These are phyloP conservation scores for Orthosia gothica DNA, from an alignment of 2,888 invertebrate species.

Conservation along the genomic window DNA sequence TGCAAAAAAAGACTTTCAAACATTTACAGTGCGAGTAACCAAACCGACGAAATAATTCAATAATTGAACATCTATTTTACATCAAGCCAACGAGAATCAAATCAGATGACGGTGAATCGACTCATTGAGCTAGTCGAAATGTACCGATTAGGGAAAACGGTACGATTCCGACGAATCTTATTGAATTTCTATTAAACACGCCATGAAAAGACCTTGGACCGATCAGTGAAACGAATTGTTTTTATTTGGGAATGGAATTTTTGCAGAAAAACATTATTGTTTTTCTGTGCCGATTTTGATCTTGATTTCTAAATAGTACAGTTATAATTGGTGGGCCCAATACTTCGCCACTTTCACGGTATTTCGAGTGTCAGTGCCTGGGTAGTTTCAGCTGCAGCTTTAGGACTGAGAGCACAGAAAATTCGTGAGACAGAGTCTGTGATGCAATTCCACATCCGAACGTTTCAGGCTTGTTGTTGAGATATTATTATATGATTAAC, in stretches of 20 bases:
- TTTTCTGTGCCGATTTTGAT: neutral
- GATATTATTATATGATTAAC: too few species aligned
- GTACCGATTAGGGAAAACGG: slow-evolving; percentile 65
- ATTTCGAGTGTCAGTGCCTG: too few species aligned
- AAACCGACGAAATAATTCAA: slow-evolving; percentile 25
- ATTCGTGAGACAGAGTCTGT: too few species aligned
- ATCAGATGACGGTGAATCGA: slow-evolving; percentile 60
- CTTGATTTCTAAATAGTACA: too few species aligned
- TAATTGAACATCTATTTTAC: slow-evolving; percentile 62
- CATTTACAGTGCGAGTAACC: neutral
- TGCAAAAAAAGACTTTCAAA: neutral
- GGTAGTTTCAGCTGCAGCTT: too few species aligned
- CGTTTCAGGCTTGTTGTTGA: too few species aligned
- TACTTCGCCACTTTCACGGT: too few species aligned
- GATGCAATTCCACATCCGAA: too few species aligned
- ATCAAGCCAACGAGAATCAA: slow-evolving; percentile 60
- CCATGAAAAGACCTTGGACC: slow-evolving; percentile 43
- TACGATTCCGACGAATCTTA: slow-evolving; percentile 57
- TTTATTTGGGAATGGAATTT: slow-evolving; percentile 14
- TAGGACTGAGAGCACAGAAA: too few species aligned
- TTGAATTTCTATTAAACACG: slow-evolving; percentile 68
- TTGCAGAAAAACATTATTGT: neutral
- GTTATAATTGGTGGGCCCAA: too few species aligned
- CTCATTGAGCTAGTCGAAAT: slow-evolving; percentile 62
- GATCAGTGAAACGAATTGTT: slow-evolving; percentile 26